A percentile compares a stretch with the other conserved stretches of the same genome.
Conservation (phyloP, 2,888 invertebrate genomes). For the Celastrina argiolus region DNA sequence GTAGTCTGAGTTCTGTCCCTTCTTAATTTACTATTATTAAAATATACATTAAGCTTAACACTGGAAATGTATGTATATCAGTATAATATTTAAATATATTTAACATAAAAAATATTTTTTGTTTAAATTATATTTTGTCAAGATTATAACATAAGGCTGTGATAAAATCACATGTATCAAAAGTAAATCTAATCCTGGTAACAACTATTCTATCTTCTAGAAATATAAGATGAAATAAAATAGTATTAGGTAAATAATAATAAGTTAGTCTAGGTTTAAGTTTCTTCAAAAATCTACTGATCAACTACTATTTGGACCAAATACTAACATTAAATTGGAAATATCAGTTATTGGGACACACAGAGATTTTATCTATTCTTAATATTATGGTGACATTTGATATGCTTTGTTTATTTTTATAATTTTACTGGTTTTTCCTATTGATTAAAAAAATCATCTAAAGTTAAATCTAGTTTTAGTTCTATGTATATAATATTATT, state of each 20-base stretch:
- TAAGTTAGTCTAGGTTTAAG: not conserved
- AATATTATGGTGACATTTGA: not conserved
- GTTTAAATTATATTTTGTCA: too few species aligned
- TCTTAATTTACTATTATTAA: not conserved
- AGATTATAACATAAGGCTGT: conserved; percentile 10
- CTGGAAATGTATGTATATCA: not conserved
- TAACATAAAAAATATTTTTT: conserved; percentile 12
- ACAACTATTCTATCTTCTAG: not conserved
- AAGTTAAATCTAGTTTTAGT: too few species aligned
- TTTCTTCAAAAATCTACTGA: not conserved
- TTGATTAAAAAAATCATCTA: not conserved
- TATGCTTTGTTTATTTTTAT: not conserved
- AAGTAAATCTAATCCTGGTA: not conserved
- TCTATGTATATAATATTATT: not conserved
- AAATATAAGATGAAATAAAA: conserved; percentile 1
- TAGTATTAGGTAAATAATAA: not conserved
- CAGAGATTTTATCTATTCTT: not conserved
- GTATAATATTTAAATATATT: not conserved
- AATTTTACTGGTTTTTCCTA: not conserved
- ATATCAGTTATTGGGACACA: not conserved
- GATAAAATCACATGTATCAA: not conserved
- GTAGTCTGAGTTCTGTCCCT: not conserved
- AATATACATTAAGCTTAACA: not conserved
- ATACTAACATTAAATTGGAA: not conserved
- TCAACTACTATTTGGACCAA: not conserved